Evolutionary conservation across 2,113 vertebrate species (phyloP).

Genomic region (Dolichotis patagonum): DNA sequence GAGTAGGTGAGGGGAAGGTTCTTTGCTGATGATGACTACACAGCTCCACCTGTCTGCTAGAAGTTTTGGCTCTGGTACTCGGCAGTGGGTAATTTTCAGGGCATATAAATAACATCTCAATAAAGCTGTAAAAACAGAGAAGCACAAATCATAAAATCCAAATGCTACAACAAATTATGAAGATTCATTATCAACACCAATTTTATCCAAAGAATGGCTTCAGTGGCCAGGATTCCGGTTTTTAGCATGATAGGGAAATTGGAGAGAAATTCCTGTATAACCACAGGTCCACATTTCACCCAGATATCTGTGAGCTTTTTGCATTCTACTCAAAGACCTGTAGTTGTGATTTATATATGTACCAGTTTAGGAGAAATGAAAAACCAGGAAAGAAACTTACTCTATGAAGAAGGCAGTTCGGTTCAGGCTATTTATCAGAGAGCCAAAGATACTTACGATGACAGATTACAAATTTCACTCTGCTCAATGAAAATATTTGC

Average conservation of each 20-base stretch:
- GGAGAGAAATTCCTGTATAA: background rate
- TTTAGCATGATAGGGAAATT: background rate
- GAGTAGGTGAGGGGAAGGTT: background rate
- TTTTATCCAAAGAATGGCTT: background rate
- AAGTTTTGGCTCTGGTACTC: background rate
- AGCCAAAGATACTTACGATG: background rate
- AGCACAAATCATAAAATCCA: background rate
- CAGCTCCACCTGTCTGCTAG: background rate
- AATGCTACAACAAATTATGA: background rate
- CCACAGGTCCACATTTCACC: background rate
- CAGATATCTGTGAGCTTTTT: background rate
- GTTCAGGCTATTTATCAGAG: background rate
- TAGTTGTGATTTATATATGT: background rate
- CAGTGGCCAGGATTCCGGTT: background rate
- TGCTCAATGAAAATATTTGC: background rate
- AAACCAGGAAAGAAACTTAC: background rate
- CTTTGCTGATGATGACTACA: background rate
- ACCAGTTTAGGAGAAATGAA: conserved; percentile 1
- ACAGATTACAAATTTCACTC: background rate
- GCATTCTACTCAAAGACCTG: background rate
- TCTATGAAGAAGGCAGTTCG: background rate
- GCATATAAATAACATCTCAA: background rate
- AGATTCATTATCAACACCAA: background rate
- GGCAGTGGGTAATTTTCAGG: background rate
- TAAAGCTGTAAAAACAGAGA: background rate